Percentiles rank a stretch among this genome's conserved stretches.
These are phyloP conservation scores for Ascidia mentula DNA, from an alignment of 23 tunicate species.

Conservation along the genomic window DNA sequence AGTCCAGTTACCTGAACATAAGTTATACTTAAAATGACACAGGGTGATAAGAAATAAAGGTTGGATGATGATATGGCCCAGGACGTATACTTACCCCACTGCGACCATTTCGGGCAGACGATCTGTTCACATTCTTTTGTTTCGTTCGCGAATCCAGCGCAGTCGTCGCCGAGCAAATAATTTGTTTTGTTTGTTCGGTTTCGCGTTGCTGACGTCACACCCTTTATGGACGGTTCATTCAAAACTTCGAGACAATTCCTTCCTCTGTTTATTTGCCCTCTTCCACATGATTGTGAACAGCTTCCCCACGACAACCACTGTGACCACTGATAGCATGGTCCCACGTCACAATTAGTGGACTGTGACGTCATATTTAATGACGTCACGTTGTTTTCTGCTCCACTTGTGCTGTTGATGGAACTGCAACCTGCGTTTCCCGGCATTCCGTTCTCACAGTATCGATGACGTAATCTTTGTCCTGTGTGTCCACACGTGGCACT, in stretches of 20 bases:
- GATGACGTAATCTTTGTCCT: not conserved
- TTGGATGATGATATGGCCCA: not conserved
- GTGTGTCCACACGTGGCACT: conserved; percentile 16
- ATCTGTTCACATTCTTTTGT: not conserved
- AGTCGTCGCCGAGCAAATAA: not conserved
- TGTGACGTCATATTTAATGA: conserved; percentile 2
- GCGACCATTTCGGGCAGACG: not conserved
- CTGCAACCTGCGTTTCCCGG: conserved; percentile 20
- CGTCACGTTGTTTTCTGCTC: not conserved
- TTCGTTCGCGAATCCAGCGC: not conserved
- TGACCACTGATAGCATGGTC: not conserved
- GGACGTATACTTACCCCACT: not conserved
- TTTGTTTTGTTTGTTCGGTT: not conserved
- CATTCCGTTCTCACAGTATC: not conserved
- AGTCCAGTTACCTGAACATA: not conserved
- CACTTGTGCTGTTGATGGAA: not conserved
- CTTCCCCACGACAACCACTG: conserved; percentile 16
- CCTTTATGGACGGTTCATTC: too few species aligned
- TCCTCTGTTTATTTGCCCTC: not conserved
- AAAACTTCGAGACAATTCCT: not conserved
- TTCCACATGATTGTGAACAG: conserved; percentile 24
- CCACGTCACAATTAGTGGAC: not conserved
- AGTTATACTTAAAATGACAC: not conserved
- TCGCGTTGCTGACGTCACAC: too few species aligned
- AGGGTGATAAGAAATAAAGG: too few species aligned